These are phyloP conservation scores for Motacilla alba DNA, from an alignment of 2,113 vertebrate genomes.

Conservation along the genomic window DNA sequence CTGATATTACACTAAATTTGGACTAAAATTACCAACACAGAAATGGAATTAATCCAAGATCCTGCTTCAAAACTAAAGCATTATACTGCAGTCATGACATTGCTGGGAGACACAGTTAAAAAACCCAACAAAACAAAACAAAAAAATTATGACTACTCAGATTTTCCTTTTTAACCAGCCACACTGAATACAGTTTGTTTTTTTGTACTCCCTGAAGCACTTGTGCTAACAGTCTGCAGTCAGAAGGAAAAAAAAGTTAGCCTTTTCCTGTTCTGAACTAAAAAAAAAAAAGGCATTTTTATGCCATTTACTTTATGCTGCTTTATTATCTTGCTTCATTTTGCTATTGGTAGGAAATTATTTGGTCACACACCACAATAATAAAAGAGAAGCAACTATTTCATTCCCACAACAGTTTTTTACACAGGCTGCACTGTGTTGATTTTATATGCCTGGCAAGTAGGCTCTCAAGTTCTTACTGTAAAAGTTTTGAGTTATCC, in stretches of 20 bases:
- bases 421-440: background rate
- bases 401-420: background rate
- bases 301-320: background rate
- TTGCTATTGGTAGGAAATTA: background rate
- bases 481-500: background rate
- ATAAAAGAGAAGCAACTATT: background rate
- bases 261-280: background rate
- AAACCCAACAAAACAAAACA: background rate
- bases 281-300: background rate
- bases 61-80: background rate
- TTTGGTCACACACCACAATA: background rate
- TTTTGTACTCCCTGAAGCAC: background rate
- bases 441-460: background rate
- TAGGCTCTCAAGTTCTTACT: background rate
- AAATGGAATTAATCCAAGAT: background rate
- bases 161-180: slow-evolving; percentile 14
- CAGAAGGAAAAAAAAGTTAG: background rate
- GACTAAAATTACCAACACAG: background rate
- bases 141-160: background rate
- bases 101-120: background rate
- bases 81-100: background rate
- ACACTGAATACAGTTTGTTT: background rate
- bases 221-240: background rate
- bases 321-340: background rate
- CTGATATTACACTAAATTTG: background rate